Base-by-base conservation (phyloP, 2,888 invertebrate species). In the Ceriagrion tenellum region DNA sequence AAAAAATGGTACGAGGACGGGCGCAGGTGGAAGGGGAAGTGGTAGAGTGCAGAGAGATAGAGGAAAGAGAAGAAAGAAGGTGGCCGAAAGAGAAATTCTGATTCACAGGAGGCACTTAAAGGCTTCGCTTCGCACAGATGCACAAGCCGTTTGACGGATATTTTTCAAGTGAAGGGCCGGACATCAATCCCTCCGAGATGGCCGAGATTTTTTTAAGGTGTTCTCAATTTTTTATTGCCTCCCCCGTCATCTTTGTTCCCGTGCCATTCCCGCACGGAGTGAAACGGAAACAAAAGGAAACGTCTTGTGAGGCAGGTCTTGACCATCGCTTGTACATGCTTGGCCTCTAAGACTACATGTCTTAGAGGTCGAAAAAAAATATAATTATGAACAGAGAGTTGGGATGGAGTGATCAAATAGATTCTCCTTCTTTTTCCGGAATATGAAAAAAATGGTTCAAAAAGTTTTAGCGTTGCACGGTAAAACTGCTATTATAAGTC, bases 141-240 rank as follows among this genome's bases (percentile, higher is more conserved):
- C 69, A 69, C 69, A 26, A n/a, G 69, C 81, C 13, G 81, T 81
- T 81, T 35, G 81, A 81, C 81, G 81, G 81, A 35, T 81, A 81
- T 81, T 35, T 81, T 81, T 81, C 81, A 35, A n/a, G 35, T 18
- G 35, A 81, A 81, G 35, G 35, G 81, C 12, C 81, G 81, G 35
- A 35, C 30, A 81, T 81, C 81, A 81, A 69, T 69, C 69, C 69
- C 81, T 35, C n/a, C 16, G 35, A 20, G 59, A 20, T 59, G 59
- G 69, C n/a, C 69, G n/a, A 0, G 26, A 20, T 20, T 59, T 59
- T 59, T 69, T n/a, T 69, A n/a, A 69, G 69, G 69, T 35, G 10
- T 81, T 81, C 69, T 18, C 81, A 13, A 81, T 81, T 18, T 81
- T 81, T 81, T 35, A 81, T 81, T 35, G 13, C 81, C 13, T 35